These are phyloP conservation scores for Harpalus rubripes DNA, from an alignment of 2,888 invertebrate genomes.

Conservation along the genomic window DNA sequence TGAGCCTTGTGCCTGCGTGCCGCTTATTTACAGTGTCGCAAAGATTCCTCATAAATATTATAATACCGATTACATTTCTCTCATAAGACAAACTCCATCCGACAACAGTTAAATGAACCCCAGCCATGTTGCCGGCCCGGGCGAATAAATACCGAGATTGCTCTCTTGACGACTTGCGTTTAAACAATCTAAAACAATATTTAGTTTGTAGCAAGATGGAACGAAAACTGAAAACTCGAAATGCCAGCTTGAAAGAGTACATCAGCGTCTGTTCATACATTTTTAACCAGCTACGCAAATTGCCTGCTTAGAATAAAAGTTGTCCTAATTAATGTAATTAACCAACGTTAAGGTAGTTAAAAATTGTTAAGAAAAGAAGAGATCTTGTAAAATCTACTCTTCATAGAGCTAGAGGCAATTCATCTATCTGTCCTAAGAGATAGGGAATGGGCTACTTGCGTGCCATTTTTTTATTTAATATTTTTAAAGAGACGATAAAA, in stretches of 20 bases:
- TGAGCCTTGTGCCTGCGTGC: not conserved
- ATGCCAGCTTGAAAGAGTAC: not conserved
- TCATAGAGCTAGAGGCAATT: no score
- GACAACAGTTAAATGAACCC: conserved; percentile 56
- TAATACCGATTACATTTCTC: conserved; percentile 64
- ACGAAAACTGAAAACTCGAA: conserved; percentile 28
- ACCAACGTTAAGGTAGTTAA: no score
- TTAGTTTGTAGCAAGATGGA: conserved; percentile 56
- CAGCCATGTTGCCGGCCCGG: not conserved
- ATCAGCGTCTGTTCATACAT: no score
- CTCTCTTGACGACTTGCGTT: conserved; percentile 62
- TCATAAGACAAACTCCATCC: conserved; percentile 55
- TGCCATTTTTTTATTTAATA: no score
- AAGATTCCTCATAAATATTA: conserved; percentile 63
- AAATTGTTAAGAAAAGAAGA: no score
- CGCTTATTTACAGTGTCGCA: conserved; percentile 41
- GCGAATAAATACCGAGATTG: conserved; percentile 55
- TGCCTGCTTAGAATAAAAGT: no score
- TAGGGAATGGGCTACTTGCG: no score
- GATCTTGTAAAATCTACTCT: no score
- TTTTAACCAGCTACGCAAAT: no score
- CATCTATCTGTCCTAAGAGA: no score
- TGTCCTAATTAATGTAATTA: no score
- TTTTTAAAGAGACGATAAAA: no score
- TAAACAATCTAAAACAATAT: conserved; percentile 66